These are phyloP conservation scores for Trialeurodes vaporariorum DNA, from an alignment of 1,140 invertebrate species.

Conservation along the genomic window DNA sequence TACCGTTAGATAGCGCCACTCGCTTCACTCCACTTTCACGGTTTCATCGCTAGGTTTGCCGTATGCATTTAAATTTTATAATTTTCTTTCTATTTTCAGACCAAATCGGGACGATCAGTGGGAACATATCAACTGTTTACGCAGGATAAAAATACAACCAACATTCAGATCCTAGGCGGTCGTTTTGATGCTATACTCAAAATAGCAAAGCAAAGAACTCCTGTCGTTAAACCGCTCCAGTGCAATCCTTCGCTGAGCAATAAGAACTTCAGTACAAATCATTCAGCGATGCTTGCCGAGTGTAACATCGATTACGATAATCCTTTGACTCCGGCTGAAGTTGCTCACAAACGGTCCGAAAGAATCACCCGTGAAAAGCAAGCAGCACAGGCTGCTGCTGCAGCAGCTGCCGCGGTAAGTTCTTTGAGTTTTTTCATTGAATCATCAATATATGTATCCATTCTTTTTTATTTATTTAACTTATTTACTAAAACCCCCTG, in stretches of 20 bases:
- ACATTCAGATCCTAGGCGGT: slow-evolving; percentile 54
- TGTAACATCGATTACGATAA: slow-evolving; percentile 75
- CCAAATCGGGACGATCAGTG: slow-evolving; percentile 57
- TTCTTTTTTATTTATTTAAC: neutral
- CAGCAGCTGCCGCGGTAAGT: slow-evolving; percentile 25
- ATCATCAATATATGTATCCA: slow-evolving; percentile 8
- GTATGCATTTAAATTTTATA: too few species aligned
- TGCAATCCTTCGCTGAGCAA: slow-evolving; percentile 48
- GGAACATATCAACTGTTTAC: slow-evolving; percentile 68
- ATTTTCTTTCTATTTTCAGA: slow-evolving; percentile 35
- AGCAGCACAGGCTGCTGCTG: slow-evolving; percentile 27
- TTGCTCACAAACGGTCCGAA: slow-evolving; percentile 72
- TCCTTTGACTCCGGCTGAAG: slow-evolving; percentile 69
- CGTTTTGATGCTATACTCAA: slow-evolving; percentile 69
- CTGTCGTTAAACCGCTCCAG: slow-evolving; percentile 57
- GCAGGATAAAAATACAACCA: slow-evolving; percentile 70
- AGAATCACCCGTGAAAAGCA: slow-evolving; percentile 68
- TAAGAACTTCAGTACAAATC: slow-evolving; percentile 53
- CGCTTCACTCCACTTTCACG: too few species aligned
- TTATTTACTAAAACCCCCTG: neutral
- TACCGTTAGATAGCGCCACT: too few species aligned
- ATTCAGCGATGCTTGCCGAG: slow-evolving; percentile 66
- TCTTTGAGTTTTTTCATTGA: slow-evolving; percentile 5
- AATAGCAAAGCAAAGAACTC: slow-evolving; percentile 53
- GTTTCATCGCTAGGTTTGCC: too few species aligned